Evolutionary conservation across 2,797 vertebrate genomes (phyloP), one percentile per base, ranked within the genome.

Genomic region (Sebastes matsubarae): DNA sequence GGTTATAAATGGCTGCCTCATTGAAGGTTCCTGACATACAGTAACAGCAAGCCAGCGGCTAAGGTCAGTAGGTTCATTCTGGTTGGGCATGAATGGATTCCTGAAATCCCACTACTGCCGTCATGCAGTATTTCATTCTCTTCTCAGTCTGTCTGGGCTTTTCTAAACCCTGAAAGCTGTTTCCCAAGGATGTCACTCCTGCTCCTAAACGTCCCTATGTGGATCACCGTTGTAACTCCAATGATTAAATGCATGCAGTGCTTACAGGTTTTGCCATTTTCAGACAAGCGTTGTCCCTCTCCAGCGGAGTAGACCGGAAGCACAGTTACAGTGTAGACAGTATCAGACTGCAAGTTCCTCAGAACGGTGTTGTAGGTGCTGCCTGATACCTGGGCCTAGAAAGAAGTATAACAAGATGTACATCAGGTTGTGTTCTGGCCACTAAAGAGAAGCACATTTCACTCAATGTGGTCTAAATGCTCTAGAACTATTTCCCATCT

Each of bases 191-290:
- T 73, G 14, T 55, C 42, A 50, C 34, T 4, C 13, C 52, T 50
- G 20, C 29, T 67, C 22, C 34, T 60, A 16, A 64, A 70, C 4
- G 2, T 11, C 46, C 38, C 58, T 55, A n/a, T 25, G 58, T 68
- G 18, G 10, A 59, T 54, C 14, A 30, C 7, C n/a, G 20, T 13
- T 76, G 10, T 6, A 36, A 72, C 29, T 9, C 11, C 55, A 60
- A 16, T 10, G 2, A 61, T 75, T 16, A 42, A 14, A 50, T 20
- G 38, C 12, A 29, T 52, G 74, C 24, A 24, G 38, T 58, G 93
- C 98, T 98, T 95, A 99, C 99, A 83, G 77, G 99, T 99, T 93
- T 96, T 98, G 89, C 97, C 99, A 12, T 96, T 97, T 83, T 97
- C 97, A 61, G 98, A 97, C 61, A 95, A 92, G 70, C 97, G 97